These are phyloP conservation scores for Hoplostethus atlanticus DNA, from an alignment of 2,797 vertebrate genomes.

Conservation along the genomic window DNA sequence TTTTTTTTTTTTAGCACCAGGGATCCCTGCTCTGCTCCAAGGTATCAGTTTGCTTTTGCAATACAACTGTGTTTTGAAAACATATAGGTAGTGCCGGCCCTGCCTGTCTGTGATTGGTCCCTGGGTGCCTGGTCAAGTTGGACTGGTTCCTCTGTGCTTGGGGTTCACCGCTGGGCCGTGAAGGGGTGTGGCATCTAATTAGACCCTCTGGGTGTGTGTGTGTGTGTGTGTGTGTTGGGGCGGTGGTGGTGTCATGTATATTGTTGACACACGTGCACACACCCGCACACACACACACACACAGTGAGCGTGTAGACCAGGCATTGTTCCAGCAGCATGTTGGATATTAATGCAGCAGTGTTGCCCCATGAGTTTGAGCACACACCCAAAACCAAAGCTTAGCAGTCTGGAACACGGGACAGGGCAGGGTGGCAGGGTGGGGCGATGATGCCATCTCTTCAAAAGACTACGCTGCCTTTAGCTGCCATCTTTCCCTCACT, in stretches of 20 bases:
- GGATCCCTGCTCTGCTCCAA: too few species aligned
- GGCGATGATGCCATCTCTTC: constrained; percentile 21
- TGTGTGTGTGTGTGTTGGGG: constrained; percentile 30
- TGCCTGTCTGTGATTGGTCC: constrained; percentile 59
- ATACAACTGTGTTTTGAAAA: constrained; percentile 66
- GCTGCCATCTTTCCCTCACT: constrained; percentile 15
- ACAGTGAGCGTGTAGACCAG: constrained; percentile 3
- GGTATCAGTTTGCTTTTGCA: constrained; percentile 28
- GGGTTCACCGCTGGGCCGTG: constrained; percentile 52
- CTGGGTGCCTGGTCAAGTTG: constrained; percentile 61
- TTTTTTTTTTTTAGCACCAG: constrained; percentile 1
- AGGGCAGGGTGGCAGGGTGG: constrained; percentile 35
- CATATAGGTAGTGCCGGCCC: constrained; percentile 32
- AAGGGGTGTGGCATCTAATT: constrained; percentile 29
- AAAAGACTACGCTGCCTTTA: background rate
- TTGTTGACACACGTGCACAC: constrained; percentile 2
- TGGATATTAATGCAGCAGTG: constrained; percentile 38
- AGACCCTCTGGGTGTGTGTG: constrained; percentile 30
- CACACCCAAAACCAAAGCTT: constrained; percentile 38
- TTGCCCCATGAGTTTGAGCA: constrained; percentile 38
- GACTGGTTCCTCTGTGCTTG: constrained; percentile 72
- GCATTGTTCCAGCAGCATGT: constrained; percentile 35
- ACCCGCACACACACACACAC: constrained; percentile 10
- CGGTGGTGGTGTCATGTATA: background rate
- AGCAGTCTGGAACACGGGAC: constrained; percentile 19